These are phyloP conservation scores for Turnix velox DNA, from an alignment of 2,113 vertebrate genomes.

Conservation along the genomic window DNA sequence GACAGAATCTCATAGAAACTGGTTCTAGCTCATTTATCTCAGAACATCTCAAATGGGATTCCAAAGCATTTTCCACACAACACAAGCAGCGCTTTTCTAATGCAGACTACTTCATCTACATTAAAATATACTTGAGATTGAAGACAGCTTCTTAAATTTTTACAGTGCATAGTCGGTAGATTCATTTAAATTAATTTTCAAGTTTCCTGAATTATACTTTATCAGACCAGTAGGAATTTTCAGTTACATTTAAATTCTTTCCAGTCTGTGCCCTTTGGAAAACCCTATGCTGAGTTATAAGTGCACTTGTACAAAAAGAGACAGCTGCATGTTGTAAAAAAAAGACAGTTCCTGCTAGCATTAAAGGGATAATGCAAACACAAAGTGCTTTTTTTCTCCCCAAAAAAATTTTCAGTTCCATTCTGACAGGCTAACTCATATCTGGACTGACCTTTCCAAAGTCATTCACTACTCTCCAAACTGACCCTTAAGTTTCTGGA, in stretches of 20 bases:
- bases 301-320: not conserved
- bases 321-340: too few species aligned
- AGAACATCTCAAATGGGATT: not conserved
- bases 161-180: not conserved
- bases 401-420: not conserved
- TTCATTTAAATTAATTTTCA: not conserved
- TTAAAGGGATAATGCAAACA: not conserved
- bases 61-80: not conserved
- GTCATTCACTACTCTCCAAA: not conserved
- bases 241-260: not conserved
- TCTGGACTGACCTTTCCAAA: not conserved
- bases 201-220: not conserved
- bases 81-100: not conserved
- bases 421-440: too few species aligned
- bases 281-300: not conserved
- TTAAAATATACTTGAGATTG: not conserved
- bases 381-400: not conserved
- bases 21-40: not conserved
- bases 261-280: not conserved
- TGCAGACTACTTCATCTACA: not conserved
- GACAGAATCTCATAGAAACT: not conserved
- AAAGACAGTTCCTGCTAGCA: not conserved
- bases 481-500: not conserved
- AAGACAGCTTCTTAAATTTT: not conserved
- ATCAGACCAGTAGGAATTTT: not conserved